A percentile compares a stretch with the other conserved stretches of the same genome.
These are phyloP conservation scores for Lycocerus yunnanus DNA, from an alignment of 2,888 invertebrate genomes.

Conservation along the genomic window DNA sequence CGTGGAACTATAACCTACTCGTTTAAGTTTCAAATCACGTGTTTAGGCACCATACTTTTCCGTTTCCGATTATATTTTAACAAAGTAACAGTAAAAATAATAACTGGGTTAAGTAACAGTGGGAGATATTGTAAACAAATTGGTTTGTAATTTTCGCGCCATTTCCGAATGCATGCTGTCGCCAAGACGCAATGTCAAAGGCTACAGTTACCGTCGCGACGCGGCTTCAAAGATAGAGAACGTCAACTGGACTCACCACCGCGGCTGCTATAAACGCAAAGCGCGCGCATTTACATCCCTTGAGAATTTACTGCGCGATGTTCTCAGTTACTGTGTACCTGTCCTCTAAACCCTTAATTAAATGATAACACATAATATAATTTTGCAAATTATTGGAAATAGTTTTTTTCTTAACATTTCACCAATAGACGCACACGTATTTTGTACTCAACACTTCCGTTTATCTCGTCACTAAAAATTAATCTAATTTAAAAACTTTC, in stretches of 20 bases:
- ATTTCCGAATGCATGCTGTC: conserved; percentile 7
- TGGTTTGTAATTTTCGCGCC: conserved; percentile 13
- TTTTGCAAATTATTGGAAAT: background rate
- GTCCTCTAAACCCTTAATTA: conserved; percentile 44
- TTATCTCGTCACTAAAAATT: background rate
- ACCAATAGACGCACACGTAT: background rate
- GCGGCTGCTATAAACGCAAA: conserved; percentile 44
- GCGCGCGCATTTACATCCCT: conserved; percentile 49
- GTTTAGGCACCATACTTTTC: background rate
- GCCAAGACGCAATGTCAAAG: conserved; percentile 25
- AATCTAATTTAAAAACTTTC: background rate
- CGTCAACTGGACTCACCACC: conserved; percentile 39
- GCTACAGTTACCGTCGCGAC: conserved; percentile 37
- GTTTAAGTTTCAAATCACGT: background rate
- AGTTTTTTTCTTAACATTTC: background rate
- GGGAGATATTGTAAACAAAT: background rate
- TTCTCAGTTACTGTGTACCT: conserved; percentile 44
- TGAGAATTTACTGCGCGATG: conserved; percentile 44
- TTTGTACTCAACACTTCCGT: background rate
- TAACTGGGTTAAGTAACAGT: background rate
- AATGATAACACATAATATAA: conserved; percentile 40
- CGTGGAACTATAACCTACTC: conserved; percentile 1
- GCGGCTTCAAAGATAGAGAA: conserved; percentile 37
- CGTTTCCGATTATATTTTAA: background rate
- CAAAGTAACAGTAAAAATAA: background rate